Base-by-base conservation (phyloP, 2,797 vertebrate genomes). In the Bufotes viridis region DNA sequence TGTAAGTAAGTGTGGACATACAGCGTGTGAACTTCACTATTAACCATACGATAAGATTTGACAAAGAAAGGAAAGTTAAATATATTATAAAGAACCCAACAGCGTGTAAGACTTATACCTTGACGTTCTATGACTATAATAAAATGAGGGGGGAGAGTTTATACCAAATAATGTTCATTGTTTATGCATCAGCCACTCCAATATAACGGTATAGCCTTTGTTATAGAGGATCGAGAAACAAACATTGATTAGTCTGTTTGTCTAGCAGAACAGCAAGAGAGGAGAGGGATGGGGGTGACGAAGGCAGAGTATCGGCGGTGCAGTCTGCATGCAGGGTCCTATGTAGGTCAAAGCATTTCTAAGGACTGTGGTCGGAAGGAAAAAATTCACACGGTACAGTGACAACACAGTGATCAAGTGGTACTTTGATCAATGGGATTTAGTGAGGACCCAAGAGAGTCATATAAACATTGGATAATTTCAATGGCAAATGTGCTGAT, bases 261-360 rank as follows among this genome's bases (percentile, higher is more conserved):
- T 22, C 49, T 26, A 13, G 49, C 61, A 69, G 81, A 55, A 42
- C 12, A 63, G 34, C 20, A 34, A 72, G 11, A 34, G 26, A 60
- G 55, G 82, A 60, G 13, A 60, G 34, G 20, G 7, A 42, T 18
- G 58, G 34, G 34, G 0, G 29, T 15, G 53, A 67, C 58, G 22
- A 13, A 13, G 49, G 29, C 11, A 22, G 1, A 26, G 17, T n/a
- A 10, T 20, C 20, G 6, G 15, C 17, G 72, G 58, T 51, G 72
- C 42, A 61, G 34, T 85, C 22, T 0, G 72, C 83, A 85, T 85
- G 83, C 83, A 78, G 72, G 22, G 34, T 49, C 63, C 13, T 63
- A 34, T 34, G 29, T 34, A 15, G 24, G 15, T 51, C 70, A 76
- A 17, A 22, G 49, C 57, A 84, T 24, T 76, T 11, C 57, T 61